These are phyloP conservation scores for Plecotus auritus DNA, from an alignment of 2,113 vertebrate genomes.

Conservation along the genomic window DNA sequence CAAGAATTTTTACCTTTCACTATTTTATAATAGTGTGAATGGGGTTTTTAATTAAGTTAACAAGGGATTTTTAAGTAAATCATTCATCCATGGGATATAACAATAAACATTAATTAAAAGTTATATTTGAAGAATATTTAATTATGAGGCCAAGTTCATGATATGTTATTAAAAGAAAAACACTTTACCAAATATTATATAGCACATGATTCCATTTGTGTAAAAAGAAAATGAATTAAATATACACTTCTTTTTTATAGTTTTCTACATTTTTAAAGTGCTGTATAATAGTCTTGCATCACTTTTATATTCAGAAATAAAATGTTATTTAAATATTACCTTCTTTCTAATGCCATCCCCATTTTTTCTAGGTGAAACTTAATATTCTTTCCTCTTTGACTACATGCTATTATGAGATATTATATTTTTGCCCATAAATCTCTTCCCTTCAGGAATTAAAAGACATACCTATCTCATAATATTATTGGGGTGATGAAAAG, in stretches of 20 bases:
- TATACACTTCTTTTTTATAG: not conserved
- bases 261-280: not conserved
- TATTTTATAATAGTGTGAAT: not conserved
- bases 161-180: not conserved
- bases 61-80: not conserved
- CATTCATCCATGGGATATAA: not conserved
- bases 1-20: not conserved
- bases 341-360: not conserved
- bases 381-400: not conserved
- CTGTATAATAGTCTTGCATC: not conserved
- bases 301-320: constrained; percentile 26
- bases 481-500: not conserved
- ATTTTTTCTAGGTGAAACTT: not conserved
- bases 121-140: not conserved
- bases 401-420: not conserved
- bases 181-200: not conserved
- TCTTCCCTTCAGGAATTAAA: not conserved
- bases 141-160: constrained; percentile 8
- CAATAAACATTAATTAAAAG: not conserved
- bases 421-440: not conserved
- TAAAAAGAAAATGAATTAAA: not conserved
- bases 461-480: not conserved
- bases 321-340: not conserved
- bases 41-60: not conserved
- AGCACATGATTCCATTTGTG: not conserved